These are phyloP conservation scores for Anomalospiza imberbis DNA, from an alignment of 2,797 vertebrate genomes.

Conservation along the genomic window DNA sequence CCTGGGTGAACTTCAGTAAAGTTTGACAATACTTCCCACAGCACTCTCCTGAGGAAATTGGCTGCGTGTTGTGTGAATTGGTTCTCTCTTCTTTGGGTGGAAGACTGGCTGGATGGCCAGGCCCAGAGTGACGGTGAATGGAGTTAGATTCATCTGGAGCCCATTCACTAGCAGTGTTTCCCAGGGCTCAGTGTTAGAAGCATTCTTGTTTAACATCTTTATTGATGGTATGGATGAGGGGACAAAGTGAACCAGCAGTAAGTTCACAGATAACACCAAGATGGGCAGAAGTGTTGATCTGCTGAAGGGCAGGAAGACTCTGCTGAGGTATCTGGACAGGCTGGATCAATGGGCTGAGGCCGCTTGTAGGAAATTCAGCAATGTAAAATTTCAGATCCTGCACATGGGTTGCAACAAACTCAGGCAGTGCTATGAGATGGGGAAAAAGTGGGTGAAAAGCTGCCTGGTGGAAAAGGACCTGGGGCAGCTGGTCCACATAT, in stretches of 20 bases:
- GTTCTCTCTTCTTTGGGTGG: background rate
- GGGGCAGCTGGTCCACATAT: fast-evolving
- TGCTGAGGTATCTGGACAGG: background rate
- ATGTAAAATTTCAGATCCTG: fast-evolving
- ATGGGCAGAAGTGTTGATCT: background rate
- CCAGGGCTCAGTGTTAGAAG: background rate
- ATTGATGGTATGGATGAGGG: background rate
- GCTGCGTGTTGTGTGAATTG: background rate
- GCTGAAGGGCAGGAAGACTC: background rate
- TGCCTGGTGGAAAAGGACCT: background rate
- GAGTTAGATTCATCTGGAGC: background rate
- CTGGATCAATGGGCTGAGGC: background rate
- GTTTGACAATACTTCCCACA: background rate
- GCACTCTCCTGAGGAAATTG: background rate
- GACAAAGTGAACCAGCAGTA: background rate
- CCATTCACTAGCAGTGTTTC: fast-evolving
- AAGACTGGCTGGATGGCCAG: background rate
- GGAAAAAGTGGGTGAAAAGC: background rate
- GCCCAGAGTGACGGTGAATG: background rate
- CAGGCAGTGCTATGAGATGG: background rate
- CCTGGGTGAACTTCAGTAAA: background rate
- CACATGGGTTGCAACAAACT: background rate
- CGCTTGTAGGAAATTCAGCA: too few species aligned
- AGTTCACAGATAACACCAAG: background rate
- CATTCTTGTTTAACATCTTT: background rate